Percentiles rank a stretch among this genome's conserved stretches.
Evolutionary conservation across 2,888 invertebrate species (phyloP).

Genomic region (Drosophila neonasuta): DNA sequence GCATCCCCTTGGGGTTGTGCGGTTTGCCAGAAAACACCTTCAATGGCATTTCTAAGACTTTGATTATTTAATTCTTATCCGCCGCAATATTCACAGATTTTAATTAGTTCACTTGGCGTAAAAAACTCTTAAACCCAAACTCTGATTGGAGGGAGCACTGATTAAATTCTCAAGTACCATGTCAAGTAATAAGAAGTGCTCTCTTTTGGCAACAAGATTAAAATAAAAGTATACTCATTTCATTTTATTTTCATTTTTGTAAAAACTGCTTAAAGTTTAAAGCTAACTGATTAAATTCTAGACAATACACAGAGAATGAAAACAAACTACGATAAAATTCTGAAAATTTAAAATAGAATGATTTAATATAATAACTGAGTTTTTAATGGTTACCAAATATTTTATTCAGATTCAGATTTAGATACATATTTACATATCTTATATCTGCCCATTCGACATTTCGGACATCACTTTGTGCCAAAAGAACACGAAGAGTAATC

Average conservation of each 20-base stretch:
- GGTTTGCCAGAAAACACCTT: constrained; percentile 31
- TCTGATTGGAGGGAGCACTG: constrained; percentile 11
- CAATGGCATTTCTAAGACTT: constrained; percentile 39
- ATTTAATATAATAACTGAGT: no score
- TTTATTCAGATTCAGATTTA: no score
- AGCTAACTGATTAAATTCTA: neutral
- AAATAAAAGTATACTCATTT: neutral
- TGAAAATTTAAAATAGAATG: no score
- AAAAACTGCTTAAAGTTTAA: neutral
- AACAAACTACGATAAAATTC: no score
- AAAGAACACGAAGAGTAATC: no score
- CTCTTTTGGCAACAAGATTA: neutral
- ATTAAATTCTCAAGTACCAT: constrained; percentile 50
- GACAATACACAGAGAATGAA: no score
- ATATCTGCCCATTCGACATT: no score
- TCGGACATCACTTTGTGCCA: no score
- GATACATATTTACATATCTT: no score
- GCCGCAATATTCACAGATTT: constrained; percentile 58
- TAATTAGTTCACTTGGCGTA: constrained; percentile 59
- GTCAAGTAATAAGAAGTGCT: constrained; percentile 2
- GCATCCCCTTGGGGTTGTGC: neutral
- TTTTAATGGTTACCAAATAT: no score
- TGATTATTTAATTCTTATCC: constrained; percentile 66
- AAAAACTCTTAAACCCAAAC: neutral
- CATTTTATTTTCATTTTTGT: neutral